These are phyloP conservation scores for Sycophila texana DNA, from an alignment of 2,888 invertebrate species.

Conservation along the genomic window DNA sequence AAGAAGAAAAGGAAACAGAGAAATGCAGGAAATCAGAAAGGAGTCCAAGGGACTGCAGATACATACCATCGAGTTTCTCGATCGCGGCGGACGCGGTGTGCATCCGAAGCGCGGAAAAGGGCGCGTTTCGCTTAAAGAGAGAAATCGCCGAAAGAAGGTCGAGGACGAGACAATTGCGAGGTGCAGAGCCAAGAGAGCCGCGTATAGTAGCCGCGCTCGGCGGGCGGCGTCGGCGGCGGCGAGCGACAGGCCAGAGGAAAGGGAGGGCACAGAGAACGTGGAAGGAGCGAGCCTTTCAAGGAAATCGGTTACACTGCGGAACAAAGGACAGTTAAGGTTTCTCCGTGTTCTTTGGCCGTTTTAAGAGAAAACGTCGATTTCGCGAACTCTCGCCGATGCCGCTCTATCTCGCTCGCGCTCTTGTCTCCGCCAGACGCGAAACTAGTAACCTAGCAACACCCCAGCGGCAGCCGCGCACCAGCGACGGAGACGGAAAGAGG, in stretches of 20 bases:
- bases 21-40: conserved; percentile 3
- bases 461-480: conserved; percentile 55
- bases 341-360: conserved; percentile 56
- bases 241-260: neutral
- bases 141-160: conserved; percentile 54
- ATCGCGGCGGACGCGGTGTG: conserved; percentile 31
- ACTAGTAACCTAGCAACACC: conserved; percentile 74
- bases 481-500: neutral
- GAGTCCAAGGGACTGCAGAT: conserved; percentile 12
- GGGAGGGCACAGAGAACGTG: neutral
- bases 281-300: conserved; percentile 46
- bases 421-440: conserved; percentile 59
- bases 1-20: conserved; percentile 3
- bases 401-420: conserved; percentile 19
- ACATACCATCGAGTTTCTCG: conserved; percentile 30
- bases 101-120: conserved; percentile 27
- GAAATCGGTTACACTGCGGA: conserved; percentile 60
- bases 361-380: conserved; percentile 59
- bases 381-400: conserved; percentile 41
- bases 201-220: conserved; percentile 14
- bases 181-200: conserved; percentile 42
- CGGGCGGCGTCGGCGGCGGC: neutral
- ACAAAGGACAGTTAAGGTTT: conserved; percentile 61
- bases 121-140: conserved; percentile 39
- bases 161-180: conserved; percentile 54